phyloP scores from a whole-genome alignment of 2,113 vertebrate species.

The Diphyllodes magnificus region DNA sequence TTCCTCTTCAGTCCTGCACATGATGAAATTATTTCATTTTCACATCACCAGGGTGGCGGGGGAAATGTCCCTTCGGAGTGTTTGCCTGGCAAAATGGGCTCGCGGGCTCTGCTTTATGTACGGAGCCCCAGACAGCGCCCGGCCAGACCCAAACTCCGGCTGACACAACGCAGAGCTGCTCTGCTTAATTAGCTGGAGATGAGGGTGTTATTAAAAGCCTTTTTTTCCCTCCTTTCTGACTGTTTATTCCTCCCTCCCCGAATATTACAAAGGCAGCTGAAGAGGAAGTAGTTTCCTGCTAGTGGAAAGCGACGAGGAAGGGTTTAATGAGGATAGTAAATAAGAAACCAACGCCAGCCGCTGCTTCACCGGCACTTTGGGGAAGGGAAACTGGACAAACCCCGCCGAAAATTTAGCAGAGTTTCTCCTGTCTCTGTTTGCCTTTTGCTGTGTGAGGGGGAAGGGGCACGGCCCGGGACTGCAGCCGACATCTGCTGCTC shows the following conservation, averaged over 20 bases:
- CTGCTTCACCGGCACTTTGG: background rate
- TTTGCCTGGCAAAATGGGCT: background rate
- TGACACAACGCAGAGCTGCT: constrained; percentile 11
- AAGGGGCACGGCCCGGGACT: background rate
- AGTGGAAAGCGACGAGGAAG: background rate
- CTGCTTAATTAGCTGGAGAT: constrained; percentile 32
- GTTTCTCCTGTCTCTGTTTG: background rate
- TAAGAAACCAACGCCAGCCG: background rate
- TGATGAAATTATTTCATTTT: background rate
- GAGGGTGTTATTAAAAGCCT: background rate
- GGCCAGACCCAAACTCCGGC: background rate
- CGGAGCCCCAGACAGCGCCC: background rate
- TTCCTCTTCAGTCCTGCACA: background rate
- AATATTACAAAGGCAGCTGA: background rate
- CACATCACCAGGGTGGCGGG: rapidly evolving
- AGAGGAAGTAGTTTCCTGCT: background rate
- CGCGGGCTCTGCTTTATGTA: background rate
- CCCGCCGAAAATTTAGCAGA: background rate
- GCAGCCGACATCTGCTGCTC: constrained; percentile 31
- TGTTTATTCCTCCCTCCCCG: background rate
- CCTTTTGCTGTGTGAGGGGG: background rate
- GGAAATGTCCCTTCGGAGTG: background rate
- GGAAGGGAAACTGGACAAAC: constrained; percentile 19
- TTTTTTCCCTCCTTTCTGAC: background rate
- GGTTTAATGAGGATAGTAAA: background rate